Percentiles rank a stretch among this genome's conserved stretches.
Conservation (phyloP, 2,888 invertebrate genomes). For the Ichneumoninae sp. region DNA sequence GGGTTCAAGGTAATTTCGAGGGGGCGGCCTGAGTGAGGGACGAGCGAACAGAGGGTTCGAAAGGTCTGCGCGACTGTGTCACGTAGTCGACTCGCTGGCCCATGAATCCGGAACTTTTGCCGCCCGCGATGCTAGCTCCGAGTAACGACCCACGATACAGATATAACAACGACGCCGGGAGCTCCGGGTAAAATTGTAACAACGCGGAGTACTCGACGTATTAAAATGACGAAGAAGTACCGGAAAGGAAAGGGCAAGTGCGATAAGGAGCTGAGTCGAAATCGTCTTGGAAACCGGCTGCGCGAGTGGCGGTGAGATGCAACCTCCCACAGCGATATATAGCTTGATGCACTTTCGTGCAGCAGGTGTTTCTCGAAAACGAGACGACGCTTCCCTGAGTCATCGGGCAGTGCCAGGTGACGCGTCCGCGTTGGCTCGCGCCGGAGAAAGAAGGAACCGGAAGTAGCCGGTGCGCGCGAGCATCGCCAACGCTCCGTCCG, state of each 20-base stretch:
- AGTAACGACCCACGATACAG: slow-evolving; percentile 12
- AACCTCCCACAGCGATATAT: slow-evolving; percentile 1
- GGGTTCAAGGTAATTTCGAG: slow-evolving; percentile 58
- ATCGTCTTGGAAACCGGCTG: slow-evolving; percentile 77
- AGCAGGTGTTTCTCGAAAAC: slow-evolving; percentile 79
- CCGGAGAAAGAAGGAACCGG: slow-evolving; percentile 75
- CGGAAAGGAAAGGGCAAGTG: slow-evolving; percentile 53
- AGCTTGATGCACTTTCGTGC: slow-evolving; percentile 26
- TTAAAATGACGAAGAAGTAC: slow-evolving; percentile 52
- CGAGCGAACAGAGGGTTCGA: slow-evolving; percentile 55
- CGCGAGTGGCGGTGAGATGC: slow-evolving; percentile 71
- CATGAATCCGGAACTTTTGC: slow-evolving; percentile 81
- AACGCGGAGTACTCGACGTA: not conserved
- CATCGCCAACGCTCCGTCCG: slow-evolving; percentile 18
- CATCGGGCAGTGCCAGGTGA: slow-evolving; percentile 80
- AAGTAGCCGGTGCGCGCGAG: slow-evolving; percentile 67
- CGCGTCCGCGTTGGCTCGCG: slow-evolving; percentile 61
- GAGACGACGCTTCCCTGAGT: slow-evolving; percentile 77
- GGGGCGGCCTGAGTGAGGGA: slow-evolving; percentile 15
- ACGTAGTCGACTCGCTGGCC: slow-evolving; percentile 76
- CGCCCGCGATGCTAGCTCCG: slow-evolving; percentile 43
- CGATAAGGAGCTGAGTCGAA: not conserved
- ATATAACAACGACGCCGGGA: not conserved
- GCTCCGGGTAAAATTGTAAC: slow-evolving; percentile 40
- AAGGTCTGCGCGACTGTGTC: slow-evolving; percentile 73